A percentile compares a stretch with the other conserved stretches of the same genome.
Evolutionary conservation across 2,113 vertebrate species (phyloP).

Genomic region (Stomatorhinus ivindoensis): DNA sequence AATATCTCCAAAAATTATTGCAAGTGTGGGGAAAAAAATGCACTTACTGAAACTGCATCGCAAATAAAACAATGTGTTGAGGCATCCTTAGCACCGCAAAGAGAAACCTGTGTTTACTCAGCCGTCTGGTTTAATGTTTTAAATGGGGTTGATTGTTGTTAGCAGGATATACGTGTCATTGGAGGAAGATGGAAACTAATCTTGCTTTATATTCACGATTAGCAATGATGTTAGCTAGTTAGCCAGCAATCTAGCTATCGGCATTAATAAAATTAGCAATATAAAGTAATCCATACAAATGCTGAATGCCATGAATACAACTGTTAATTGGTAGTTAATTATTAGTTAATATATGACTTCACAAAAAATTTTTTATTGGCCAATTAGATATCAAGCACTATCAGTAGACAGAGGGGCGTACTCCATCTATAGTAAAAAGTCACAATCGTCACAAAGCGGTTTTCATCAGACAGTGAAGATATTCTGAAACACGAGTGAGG

Average conservation of each 20-base stretch:
- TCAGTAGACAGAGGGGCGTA: background rate
- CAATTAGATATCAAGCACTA: background rate
- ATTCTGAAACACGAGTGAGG: background rate
- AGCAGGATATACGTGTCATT: background rate
- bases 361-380: no score
- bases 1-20: background rate
- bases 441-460: background rate
- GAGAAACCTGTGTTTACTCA: background rate
- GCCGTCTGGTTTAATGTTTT: background rate
- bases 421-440: background rate
- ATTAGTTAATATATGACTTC: background rate
- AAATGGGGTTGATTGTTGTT: background rate
- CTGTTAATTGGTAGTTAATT: background rate
- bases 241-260: background rate
- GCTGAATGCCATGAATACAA: background rate
- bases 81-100: background rate
- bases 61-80: background rate
- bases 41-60: background rate
- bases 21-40: background rate
- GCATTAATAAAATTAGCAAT: background rate
- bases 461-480: background rate
- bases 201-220: background rate
- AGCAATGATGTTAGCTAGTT: background rate
- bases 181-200: background rate
- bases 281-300: background rate